A percentile compares a stretch with the other conserved stretches of the same genome.
These are phyloP conservation scores for Athalia rosae DNA, from an alignment of 2,888 invertebrate genomes.

Conservation along the genomic window DNA sequence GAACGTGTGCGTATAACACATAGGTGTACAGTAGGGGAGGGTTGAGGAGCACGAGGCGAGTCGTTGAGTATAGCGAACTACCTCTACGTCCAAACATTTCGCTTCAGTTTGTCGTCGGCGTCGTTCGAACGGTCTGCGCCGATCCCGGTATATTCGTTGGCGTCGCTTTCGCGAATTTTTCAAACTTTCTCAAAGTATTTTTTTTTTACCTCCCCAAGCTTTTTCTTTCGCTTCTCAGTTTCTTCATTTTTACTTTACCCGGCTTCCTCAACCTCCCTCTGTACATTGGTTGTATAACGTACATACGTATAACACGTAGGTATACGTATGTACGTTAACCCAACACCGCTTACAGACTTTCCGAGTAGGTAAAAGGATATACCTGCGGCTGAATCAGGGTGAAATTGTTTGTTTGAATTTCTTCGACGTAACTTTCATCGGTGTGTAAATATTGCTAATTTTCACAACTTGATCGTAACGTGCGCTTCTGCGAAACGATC, in stretches of 20 bases:
- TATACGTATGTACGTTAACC: not conserved
- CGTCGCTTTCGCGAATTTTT: constrained; percentile 59
- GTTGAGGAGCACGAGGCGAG: not conserved
- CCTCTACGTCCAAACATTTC: too few relatives aligned
- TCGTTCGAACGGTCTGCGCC: constrained; percentile 17
- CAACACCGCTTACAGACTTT: constrained; percentile 10
- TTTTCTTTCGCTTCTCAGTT: not conserved
- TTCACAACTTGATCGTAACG: too few relatives aligned
- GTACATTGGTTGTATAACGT: too few relatives aligned
- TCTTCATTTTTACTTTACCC: constrained; percentile 1
- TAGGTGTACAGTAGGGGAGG: not conserved
- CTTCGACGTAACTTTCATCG: constrained; percentile 59
- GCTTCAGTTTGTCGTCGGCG: too few relatives aligned
- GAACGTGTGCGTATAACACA: too few relatives aligned
- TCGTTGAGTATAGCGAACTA: not conserved
- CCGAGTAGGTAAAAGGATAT: not conserved
- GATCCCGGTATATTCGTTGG: constrained; percentile 58
- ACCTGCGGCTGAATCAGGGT: too few relatives aligned
- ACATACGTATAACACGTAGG: too few relatives aligned
- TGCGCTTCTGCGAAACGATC: too few relatives aligned
- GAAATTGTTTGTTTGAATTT: constrained; percentile 50
- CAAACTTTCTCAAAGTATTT: constrained; percentile 26
- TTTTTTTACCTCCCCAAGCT: not conserved
- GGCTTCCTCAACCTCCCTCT: not conserved
- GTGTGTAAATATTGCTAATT: constrained; percentile 55